Conservation (phyloP, 2,888 invertebrate genomes). For the Conops quadrifasciatus region DNA sequence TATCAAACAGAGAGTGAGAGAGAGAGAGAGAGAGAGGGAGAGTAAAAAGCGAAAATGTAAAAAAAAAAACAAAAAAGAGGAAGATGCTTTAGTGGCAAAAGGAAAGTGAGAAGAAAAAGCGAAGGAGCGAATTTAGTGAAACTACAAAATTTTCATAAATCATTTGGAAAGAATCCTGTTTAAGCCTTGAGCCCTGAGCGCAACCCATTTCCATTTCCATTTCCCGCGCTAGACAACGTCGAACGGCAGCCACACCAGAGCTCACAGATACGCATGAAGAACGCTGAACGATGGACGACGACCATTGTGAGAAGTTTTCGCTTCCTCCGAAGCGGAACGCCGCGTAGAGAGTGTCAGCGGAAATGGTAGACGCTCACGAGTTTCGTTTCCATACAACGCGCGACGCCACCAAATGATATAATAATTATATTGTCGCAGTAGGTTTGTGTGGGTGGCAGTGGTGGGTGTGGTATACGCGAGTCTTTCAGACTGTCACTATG, state of each 20-base stretch:
- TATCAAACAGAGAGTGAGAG: conserved; percentile 24
- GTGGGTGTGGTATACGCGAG: background rate
- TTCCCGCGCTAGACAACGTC: background rate
- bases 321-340: conserved; percentile 27
- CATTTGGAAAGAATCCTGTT: conserved; percentile 30
- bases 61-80: background rate
- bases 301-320: background rate
- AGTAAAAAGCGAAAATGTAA: background rate
- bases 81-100: background rate
- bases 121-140: conserved; percentile 9
- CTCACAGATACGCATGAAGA: background rate
- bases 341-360: too few relatives aligned
- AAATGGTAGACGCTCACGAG: conserved; percentile 19
- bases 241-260: background rate
- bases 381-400: conserved; percentile 18
- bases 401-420: conserved; percentile 26
- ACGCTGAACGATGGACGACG: background rate
- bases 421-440: conserved; percentile 34
- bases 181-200: conserved; percentile 19
- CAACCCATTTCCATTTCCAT: conserved; percentile 5
- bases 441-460: background rate
- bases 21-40: background rate
- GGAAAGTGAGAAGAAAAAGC: background rate
- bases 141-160: conserved; percentile 36
- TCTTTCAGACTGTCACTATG: background rate